Evolutionary conservation across 2,888 invertebrate species (phyloP).

Genomic region (Zeuzera pyrina): DNA sequence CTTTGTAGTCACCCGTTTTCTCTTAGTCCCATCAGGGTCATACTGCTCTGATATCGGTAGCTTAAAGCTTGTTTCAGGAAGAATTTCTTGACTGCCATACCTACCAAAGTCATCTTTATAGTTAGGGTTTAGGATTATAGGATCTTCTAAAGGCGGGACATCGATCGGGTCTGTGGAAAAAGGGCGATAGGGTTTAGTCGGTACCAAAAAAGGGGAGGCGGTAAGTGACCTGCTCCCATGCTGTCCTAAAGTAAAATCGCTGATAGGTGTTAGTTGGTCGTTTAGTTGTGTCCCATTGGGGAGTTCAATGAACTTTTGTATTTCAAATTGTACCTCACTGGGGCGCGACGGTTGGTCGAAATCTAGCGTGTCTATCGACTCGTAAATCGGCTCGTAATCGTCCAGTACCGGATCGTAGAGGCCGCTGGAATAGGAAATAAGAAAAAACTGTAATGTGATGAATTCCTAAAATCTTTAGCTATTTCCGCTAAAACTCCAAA

Average conservation of each 20-base stretch:
- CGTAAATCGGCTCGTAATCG: slow-evolving; percentile 50
- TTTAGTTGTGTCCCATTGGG: slow-evolving; percentile 13
- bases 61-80: slow-evolving; percentile 38
- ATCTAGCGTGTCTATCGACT: slow-evolving; percentile 48
- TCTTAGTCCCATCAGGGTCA: slow-evolving; percentile 38
- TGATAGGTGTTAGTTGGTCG: slow-evolving; percentile 4
- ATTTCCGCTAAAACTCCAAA: slow-evolving; percentile 1
- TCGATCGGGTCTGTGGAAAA: slow-evolving; percentile 46
- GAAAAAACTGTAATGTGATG: slow-evolving; percentile 2
- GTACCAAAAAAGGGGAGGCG: slow-evolving; percentile 34
- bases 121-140: slow-evolving; percentile 48
- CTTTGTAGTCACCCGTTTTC: slow-evolving; percentile 8
- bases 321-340: slow-evolving; percentile 48
- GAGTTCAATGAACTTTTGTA: slow-evolving; percentile 28
- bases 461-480: no score
- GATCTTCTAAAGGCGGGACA: slow-evolving; percentile 46
- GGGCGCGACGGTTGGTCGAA: slow-evolving; percentile 51
- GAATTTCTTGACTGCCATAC: slow-evolving; percentile 21
- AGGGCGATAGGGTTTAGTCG: slow-evolving; percentile 43
- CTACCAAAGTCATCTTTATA: slow-evolving; percentile 39
- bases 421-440: slow-evolving; percentile 39
- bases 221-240: slow-evolving; percentile 31
- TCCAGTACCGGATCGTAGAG: slow-evolving; percentile 60
- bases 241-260: slow-evolving; percentile 8
- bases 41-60: slow-evolving; percentile 52